Base-by-base conservation (phyloP, 1,140 invertebrate genomes). In the Leptinotarsa undecemlineata region DNA sequence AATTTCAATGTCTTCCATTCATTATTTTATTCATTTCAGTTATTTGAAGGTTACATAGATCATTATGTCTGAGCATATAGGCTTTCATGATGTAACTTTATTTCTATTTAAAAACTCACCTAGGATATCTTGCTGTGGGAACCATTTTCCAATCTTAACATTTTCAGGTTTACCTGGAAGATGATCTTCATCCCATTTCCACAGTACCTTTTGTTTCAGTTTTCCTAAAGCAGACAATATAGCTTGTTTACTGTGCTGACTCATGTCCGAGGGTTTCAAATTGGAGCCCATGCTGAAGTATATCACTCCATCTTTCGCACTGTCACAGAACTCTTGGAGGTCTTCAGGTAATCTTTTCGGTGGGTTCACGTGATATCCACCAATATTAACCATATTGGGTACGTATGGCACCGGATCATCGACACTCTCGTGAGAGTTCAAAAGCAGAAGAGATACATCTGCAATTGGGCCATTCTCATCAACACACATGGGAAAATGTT, bases 251-350 rank as follows among this genome's bases (percentile, higher is more conserved):
- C 82, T 86, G 4, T 84, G 76, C 21, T 75, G 74, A 1, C 85
- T 81, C 61, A 90, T 85, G 3, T 88, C 87, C 66, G 87, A 85
- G 48, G 88, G 88, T 61, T 88, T 85, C 0, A 90, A 83, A 84
- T 89, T 90, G 0, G 87, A 87, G 3, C 91, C 91, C 73, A 92
- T 84, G 78, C 89, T 90, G 76, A 92, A 88, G 70, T 90, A 89
- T 57, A 92, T 87, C 2, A 88, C 87, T 3, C 90, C 90, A 47
- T 88, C 80, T 20, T 87, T 82, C 13, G 86, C 84, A 3, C 80
- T 81, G 42, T 89, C 86, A 14, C 91, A 73, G 69, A 87, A 88
- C 13, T 86, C 77, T 80, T 88, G 76, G n/a, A 90, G 80, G 70
- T 89, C 86, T 20, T 87, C 68, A 13, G 82, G 81, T 60, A 82